Evolutionary conservation across 1,140 invertebrate genomes (phyloP).

Genomic region (Pollicipes pollicipes): DNA sequence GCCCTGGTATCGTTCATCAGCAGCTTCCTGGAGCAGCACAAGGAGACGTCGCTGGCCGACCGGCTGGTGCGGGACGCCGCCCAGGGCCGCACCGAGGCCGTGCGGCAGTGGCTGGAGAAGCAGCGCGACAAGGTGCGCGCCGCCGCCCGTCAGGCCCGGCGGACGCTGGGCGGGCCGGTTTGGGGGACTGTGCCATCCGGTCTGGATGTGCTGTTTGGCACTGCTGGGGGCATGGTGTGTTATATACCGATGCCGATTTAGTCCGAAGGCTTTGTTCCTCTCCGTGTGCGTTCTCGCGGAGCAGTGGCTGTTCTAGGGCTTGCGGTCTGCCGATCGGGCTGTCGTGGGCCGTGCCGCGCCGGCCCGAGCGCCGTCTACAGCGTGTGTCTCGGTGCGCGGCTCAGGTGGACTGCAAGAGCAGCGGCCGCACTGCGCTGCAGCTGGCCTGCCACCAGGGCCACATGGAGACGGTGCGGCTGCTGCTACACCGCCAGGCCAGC

Average conservation of each 20-base stretch:
- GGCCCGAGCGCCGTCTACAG: too few relatives aligned
- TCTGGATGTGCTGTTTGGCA: too few relatives aligned
- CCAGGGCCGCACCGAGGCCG: slow-evolving; percentile 53
- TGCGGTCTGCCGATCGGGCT: too few relatives aligned
- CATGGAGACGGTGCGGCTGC: slow-evolving; percentile 47
- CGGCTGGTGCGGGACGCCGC: slow-evolving; percentile 59
- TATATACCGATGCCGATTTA: too few relatives aligned
- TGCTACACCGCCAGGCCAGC: slow-evolving; percentile 49
- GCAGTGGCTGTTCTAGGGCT: too few relatives aligned
- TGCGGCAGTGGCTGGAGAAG: slow-evolving; percentile 42
- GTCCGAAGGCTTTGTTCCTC: too few relatives aligned
- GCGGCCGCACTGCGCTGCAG: slow-evolving; percentile 66
- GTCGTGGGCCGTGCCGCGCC: too few relatives aligned
- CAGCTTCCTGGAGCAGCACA: neutral
- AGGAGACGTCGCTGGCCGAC: slow-evolving; percentile 28
- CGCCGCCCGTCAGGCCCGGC: too few relatives aligned
- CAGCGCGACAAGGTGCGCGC: slow-evolving; percentile 39
- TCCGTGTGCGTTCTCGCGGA: too few relatives aligned
- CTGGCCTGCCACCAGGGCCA: slow-evolving; percentile 76
- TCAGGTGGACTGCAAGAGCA: slow-evolving; percentile 52
- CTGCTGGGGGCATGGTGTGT: too few relatives aligned
- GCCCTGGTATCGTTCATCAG: slow-evolving; percentile 21
- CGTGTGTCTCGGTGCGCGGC: too few relatives aligned
- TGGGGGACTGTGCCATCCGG: too few relatives aligned
- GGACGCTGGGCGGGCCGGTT: neutral